phyloP scores from a whole-genome alignment of 2,113 vertebrate species.

The Felis chaus region DNA sequence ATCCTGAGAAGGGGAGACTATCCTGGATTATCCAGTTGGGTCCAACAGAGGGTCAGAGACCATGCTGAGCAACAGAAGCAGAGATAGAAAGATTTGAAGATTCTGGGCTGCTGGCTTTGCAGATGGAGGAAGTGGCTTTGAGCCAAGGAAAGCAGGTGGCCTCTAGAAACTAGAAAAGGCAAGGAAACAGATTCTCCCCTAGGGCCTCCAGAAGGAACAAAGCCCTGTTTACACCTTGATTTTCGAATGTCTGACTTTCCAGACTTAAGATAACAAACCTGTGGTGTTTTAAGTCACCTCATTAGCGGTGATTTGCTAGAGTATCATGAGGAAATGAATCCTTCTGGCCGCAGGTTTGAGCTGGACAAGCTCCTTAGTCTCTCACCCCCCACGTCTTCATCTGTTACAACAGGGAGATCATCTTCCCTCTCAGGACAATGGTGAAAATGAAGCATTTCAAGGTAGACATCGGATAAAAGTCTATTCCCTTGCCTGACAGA shows the following conservation, averaged over 20 bases:
- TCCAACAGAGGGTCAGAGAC: not conserved
- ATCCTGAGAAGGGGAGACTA: not conserved
- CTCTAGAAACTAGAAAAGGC: not conserved
- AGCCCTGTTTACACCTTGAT: accelerated
- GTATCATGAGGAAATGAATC: not conserved
- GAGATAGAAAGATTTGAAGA: not conserved
- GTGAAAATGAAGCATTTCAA: not conserved
- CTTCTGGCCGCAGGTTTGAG: too few species aligned
- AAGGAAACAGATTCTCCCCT: not conserved
- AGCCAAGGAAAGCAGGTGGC: not conserved
- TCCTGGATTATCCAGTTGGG: not conserved
- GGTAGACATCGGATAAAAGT: not conserved
- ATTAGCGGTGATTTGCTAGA: not conserved
- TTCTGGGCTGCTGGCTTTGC: not conserved
- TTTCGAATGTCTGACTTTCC: not conserved
- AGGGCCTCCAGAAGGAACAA: not conserved
- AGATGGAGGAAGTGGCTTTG: not conserved
- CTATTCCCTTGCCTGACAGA: not conserved
- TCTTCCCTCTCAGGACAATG: not conserved
- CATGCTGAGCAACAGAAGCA: not conserved
- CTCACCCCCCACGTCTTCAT: not conserved
- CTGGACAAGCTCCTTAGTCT: not conserved
- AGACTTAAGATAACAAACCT: not conserved
- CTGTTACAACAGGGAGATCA: not conserved
- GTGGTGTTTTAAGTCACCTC: not conserved